Evolutionary conservation across 2,888 invertebrate species (phyloP).

Genomic region (Portevinia maculata): DNA sequence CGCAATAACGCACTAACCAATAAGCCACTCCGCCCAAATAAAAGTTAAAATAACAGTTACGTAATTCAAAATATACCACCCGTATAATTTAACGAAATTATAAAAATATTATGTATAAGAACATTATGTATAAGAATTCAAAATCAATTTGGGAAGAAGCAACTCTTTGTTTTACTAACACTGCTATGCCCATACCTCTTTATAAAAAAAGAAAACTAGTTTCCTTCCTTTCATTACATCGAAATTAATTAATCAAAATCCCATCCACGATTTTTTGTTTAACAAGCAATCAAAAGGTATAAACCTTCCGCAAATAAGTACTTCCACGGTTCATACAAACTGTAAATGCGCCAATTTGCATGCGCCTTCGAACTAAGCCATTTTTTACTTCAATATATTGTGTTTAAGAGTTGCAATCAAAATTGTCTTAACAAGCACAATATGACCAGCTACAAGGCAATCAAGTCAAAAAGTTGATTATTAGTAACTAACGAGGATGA

Average conservation of each 20-base stretch:
- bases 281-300: constrained; percentile 60
- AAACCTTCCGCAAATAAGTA: constrained; percentile 55
- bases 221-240: constrained; percentile 2
- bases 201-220: constrained; percentile 15
- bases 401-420: too few species aligned
- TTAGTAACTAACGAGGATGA: constrained; percentile 23
- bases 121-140: too few species aligned
- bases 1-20: too few species aligned
- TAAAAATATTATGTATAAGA: too few species aligned
- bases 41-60: too few species aligned
- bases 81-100: too few species aligned
- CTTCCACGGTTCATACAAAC: constrained; percentile 37
- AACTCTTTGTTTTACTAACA: not conserved
- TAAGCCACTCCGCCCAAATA: too few species aligned
- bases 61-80: too few species aligned
- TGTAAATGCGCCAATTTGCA: constrained; percentile 51
- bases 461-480: constrained; percentile 8
- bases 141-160: not conserved
- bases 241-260: constrained; percentile 43
- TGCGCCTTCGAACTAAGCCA: constrained; percentile 16
- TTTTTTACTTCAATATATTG: not conserved
- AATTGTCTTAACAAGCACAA: constrained; percentile 31
- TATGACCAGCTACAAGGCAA: constrained; percentile 28
- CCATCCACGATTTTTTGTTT: constrained; percentile 51
- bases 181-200: not conserved